Evolutionary conservation across 1,140 invertebrate species (phyloP).

Genomic region (Pentalonia nigronervosa): DNA sequence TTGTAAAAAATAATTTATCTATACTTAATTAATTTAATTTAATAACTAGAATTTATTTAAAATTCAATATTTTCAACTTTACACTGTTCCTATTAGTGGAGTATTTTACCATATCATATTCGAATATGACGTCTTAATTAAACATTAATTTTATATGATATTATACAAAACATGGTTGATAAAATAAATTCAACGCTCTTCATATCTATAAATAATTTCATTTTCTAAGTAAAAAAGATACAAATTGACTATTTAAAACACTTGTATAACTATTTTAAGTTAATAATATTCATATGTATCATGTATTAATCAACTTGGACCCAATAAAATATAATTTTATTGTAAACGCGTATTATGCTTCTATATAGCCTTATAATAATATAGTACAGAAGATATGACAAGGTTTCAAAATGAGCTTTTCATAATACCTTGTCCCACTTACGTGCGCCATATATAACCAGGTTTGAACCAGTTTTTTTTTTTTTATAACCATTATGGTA

Average conservation of each 20-base stretch:
- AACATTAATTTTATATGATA: background rate
- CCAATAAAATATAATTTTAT: background rate
- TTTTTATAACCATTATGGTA: background rate
- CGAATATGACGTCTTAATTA: background rate
- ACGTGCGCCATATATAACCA: background rate
- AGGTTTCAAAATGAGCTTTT: slow-evolving; percentile 24
- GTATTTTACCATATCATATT: background rate
- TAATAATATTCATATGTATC: background rate
- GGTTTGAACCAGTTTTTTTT: slow-evolving; percentile 29
- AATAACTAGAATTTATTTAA: background rate
- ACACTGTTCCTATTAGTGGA: background rate
- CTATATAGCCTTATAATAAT: background rate
- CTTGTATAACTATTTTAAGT: background rate
- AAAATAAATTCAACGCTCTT: no score
- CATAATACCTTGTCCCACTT: slow-evolving; percentile 29
- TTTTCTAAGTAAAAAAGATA: no score
- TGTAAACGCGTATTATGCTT: background rate
- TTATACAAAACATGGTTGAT: no score
- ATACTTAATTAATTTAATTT: background rate
- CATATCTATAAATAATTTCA: no score
- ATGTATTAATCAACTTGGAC: background rate
- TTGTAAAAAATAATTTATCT: background rate
- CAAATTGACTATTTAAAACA: background rate
- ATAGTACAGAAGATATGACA: slow-evolving; percentile 8
- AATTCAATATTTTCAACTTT: background rate